Evolutionary conservation across 2,113 vertebrate species (phyloP), one percentile per base, ranked within the genome.

Genomic region (Microtus richardsoni): DNA sequence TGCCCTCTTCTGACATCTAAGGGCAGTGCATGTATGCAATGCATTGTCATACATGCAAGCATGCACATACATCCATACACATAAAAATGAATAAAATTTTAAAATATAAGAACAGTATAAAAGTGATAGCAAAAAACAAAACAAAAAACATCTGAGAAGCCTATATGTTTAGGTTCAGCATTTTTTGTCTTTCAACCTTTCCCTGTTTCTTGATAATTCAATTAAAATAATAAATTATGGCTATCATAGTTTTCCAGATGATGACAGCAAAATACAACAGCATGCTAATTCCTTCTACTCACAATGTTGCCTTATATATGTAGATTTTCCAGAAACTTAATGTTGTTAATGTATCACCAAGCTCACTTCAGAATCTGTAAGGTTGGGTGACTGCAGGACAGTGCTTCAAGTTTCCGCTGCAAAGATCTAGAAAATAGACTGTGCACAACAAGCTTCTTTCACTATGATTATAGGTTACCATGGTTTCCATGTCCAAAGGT

Each of bases 141-240:
- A 77, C 19, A 58, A 58, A 58, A 58, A 58, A 58, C 58, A n/a
- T 21, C 58, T 26, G 47, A 93, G 92, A 30, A n/a, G 19, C 16
- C 13, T 89, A 88, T 71, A 28, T 26, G 84, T 96, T 84, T 64
- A 71, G 89, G 47, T 78, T 86, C 7, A 93, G 64, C 62, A 62
- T 68, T 19, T 93, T 90, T 85, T 19, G 89, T 75, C 12, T 82
- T 70, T 33, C 78, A 9, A 88, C 10, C 95, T 95, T 85, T 22
- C 44, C 21, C 39, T 95, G 71, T 80, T 88, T 44, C 39, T 54
- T 92, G 47, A 70, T 84, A 93, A 89, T 92, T 91, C 92, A 91
- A 96, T 92, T 91, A 96, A 88, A 94, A 88, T 94, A 92, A 95
- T 96, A 93, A 98, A 96, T 89, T 78, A 86, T 85, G 78, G 44